Conservation (phyloP, 2,797 vertebrate genomes). For the Atherinosoma microstoma region DNA sequence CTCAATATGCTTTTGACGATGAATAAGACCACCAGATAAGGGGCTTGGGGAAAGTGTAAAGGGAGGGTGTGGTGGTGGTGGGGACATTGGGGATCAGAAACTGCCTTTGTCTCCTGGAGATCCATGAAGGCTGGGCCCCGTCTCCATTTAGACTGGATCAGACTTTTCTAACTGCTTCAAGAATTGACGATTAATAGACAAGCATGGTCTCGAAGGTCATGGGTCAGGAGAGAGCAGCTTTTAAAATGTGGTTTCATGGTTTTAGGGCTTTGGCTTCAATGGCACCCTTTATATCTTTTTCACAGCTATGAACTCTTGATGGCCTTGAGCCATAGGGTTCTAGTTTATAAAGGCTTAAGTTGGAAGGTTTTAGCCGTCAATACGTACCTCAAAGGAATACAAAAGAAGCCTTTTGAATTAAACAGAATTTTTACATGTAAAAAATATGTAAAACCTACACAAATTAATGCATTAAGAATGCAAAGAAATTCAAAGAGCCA, state of each 20-base stretch:
- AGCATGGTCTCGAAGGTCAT: slow-evolving; percentile 71
- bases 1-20: slow-evolving; percentile 77
- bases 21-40: slow-evolving; percentile 87
- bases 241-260: slow-evolving; percentile 79
- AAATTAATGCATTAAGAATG: slow-evolving; percentile 8
- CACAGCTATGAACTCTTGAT: slow-evolving; percentile 78
- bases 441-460: slow-evolving; percentile 9
- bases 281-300: slow-evolving; percentile 71
- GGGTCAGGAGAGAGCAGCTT: slow-evolving; percentile 76
- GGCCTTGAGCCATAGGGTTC: slow-evolving; percentile 65
- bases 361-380: slow-evolving; percentile 45
- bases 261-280: slow-evolving; percentile 76
- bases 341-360: slow-evolving; percentile 61
- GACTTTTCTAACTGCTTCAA: slow-evolving; percentile 78
- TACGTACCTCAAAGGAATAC: slow-evolving; percentile 16
- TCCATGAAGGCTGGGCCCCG: slow-evolving; percentile 68
- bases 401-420: background rate
- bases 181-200: slow-evolving; percentile 84
- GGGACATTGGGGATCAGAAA: slow-evolving; percentile 77
- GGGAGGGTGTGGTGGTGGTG: slow-evolving; percentile 33
- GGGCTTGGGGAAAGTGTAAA: slow-evolving; percentile 51
- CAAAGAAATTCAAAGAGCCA: background rate
- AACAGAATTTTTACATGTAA: background rate
- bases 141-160: slow-evolving; percentile 86
- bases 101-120: slow-evolving; percentile 76